Percentiles rank a stretch among this genome's conserved stretches.
phyloP scores from a whole-genome alignment of 1,140 invertebrate genomes.

The Drosophila cardini region DNA sequence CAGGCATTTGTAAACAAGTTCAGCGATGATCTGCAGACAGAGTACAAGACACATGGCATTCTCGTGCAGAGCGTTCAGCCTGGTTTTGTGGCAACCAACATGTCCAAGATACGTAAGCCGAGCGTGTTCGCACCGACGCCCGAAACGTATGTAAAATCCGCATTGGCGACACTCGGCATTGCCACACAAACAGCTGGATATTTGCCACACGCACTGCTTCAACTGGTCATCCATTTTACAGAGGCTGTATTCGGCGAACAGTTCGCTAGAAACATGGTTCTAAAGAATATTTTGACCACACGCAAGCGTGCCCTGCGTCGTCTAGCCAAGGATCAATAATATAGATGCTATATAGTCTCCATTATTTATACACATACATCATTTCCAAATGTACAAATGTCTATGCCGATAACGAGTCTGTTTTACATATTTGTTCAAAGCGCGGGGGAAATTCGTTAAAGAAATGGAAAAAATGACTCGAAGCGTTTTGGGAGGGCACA shows the following conservation, averaged over 20 bases:
- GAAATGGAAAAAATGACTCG: not conserved
- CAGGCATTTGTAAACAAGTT: slow-evolving; percentile 94
- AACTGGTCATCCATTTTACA: slow-evolving; percentile 83
- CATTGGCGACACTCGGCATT: slow-evolving; percentile 91
- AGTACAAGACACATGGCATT: slow-evolving; percentile 92
- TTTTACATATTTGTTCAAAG: not conserved
- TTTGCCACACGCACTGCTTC: slow-evolving; percentile 89
- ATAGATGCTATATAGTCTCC: slow-evolving; percentile 15
- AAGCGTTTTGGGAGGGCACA: not conserved
- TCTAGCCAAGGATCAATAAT: slow-evolving; percentile 63
- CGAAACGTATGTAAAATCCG: slow-evolving; percentile 90
- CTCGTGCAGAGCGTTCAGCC: slow-evolving; percentile 94
- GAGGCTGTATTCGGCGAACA: slow-evolving; percentile 65
- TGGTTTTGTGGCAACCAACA: slow-evolving; percentile 96
- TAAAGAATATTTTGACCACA: slow-evolving; percentile 68
- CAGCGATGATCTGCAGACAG: slow-evolving; percentile 90
- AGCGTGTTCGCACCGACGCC: slow-evolving; percentile 92
- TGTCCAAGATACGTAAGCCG: slow-evolving; percentile 94
- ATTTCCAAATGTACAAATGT: slow-evolving; percentile 7
- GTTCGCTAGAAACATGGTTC: slow-evolving; percentile 68
- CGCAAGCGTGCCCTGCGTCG: slow-evolving; percentile 72
- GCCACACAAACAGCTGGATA: slow-evolving; percentile 91
- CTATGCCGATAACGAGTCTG: slow-evolving; percentile 31
- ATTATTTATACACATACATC: not conserved
- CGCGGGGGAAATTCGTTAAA: not conserved